phyloP scores from a whole-genome alignment of 2,888 invertebrate genomes.

The Leucania comma region DNA sequence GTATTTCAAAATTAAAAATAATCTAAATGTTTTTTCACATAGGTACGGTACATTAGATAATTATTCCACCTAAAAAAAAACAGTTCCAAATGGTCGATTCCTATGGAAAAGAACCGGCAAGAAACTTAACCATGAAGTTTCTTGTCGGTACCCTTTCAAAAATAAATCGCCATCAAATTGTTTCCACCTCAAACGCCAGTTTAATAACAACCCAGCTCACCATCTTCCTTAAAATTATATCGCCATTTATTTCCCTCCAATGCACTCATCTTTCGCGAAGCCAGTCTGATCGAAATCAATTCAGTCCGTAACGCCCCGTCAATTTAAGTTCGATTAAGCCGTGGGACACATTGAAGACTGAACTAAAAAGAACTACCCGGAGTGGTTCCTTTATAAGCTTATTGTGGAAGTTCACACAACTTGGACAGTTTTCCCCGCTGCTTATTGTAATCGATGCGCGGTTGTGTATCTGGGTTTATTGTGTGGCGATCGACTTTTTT shows the following conservation, averaged over 20 bases:
- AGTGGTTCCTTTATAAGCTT: constrained; percentile 52
- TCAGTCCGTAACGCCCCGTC: constrained; percentile 69
- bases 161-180: too few species aligned
- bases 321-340: constrained; percentile 82
- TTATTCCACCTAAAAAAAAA: too few species aligned
- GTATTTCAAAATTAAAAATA: too few species aligned
- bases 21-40: too few species aligned
- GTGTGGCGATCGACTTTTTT: constrained; percentile 41
- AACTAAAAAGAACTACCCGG: constrained; percentile 68
- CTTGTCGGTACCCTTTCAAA: too few species aligned
- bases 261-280: constrained; percentile 36
- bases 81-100: too few species aligned
- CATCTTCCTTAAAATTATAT: constrained; percentile 17
- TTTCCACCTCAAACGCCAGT: background rate
- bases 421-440: constrained; percentile 47
- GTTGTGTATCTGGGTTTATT: constrained; percentile 46
- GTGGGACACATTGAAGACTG: constrained; percentile 68
- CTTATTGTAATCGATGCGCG: constrained; percentile 52
- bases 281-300: constrained; percentile 69
- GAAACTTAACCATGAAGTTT: too few species aligned
- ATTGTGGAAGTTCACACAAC: constrained; percentile 57
- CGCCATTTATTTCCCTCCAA: constrained; percentile 42
- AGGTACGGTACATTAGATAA: too few species aligned
- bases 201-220: background rate
- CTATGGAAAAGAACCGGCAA: too few species aligned